Evolutionary conservation across 2,113 vertebrate species (phyloP), one percentile per base, ranked within the genome.

Genomic region (Ceuthmochares aereus): DNA sequence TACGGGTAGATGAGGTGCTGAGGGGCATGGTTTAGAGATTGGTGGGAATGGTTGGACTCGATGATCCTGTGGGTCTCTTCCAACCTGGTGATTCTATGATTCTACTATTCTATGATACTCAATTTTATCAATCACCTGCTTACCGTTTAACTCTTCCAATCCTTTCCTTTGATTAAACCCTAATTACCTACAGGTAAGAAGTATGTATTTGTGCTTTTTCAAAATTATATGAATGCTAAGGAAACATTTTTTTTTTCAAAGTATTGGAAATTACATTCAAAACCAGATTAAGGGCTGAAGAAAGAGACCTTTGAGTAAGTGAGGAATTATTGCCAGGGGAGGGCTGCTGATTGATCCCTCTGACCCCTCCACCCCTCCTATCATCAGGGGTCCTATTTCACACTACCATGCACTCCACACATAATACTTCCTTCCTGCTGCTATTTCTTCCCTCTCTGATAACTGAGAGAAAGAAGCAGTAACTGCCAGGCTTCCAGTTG

Each of bases 311-410:
- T 51, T 81, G 29, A 14, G 17, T 23, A 25, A 62, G 14, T 23
- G 10, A 56, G 20, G 27, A 82, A 25, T 60, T 87, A 70, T 82
- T 74, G 23, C 17, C 25, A 47, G 36, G 14, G 8, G 12, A 62
- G 7, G 27, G 21, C 56, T 82, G 19, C 26, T 67, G 23, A 42
- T 13, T 0, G 0, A 56, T n/a, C 23, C 4, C 11, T 54, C 23
- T 49, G 22, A 5, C 7, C 7, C 1, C 7, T 67, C 6, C 15
- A 47, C 5, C 5, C 6, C 12, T 1, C 1, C 5, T 19, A 16
- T 40, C 20, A 49, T 11, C 5, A 74, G 59, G 11, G 81, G 29
- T 21, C 14, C n/a, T 66, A 9, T 45, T 77, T 29, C 59, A 34
- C 12, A 8, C 7, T 72, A 22, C 14, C 40, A 43, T 0, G 1